Conservation (phyloP, 2,888 invertebrate species). For the Polyploca ridens region DNA sequence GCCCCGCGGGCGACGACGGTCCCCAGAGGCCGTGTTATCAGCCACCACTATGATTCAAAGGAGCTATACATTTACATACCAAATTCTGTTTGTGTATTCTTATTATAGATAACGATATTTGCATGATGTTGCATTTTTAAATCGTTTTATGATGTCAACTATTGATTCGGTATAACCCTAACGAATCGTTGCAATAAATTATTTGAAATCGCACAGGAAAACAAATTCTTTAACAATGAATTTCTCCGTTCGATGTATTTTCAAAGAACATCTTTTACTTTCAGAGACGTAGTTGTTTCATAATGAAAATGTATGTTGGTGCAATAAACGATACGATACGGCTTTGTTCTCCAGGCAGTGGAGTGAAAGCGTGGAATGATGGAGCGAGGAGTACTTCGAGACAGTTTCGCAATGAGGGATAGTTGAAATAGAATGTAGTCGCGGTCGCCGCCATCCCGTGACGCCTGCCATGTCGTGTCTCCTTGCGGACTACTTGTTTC, state of each 20-base stretch:
- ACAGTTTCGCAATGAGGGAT: slow-evolving; percentile 10
- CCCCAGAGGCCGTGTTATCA: slow-evolving; percentile 49
- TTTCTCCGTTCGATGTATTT: slow-evolving; percentile 39
- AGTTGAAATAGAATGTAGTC: slow-evolving; percentile 14
- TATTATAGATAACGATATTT: slow-evolving; percentile 19
- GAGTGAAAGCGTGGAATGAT: slow-evolving; percentile 7
- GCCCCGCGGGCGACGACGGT: slow-evolving; percentile 21
- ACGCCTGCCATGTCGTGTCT: slow-evolving; percentile 1
- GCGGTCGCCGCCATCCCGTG: not conserved
- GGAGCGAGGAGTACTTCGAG: slow-evolving; percentile 10
- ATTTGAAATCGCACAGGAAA: slow-evolving; percentile 21
- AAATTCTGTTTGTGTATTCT: slow-evolving; percentile 30
- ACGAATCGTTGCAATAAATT: not conserved
- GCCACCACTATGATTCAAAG: slow-evolving; percentile 40
- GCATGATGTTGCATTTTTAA: not conserved
- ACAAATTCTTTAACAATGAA: slow-evolving; percentile 46
- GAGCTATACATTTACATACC: slow-evolving; percentile 37
- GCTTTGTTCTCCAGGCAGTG: slow-evolving; percentile 34
- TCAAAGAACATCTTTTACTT: slow-evolving; percentile 48
- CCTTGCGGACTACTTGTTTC: slow-evolving; percentile 16
- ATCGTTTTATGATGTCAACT: not conserved
- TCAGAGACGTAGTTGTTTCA: slow-evolving; percentile 51
- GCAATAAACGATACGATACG: slow-evolving; percentile 53
- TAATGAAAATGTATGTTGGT: slow-evolving; percentile 64
- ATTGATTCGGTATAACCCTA: not conserved